A percentile compares a stretch with the other conserved stretches of the same genome.
phyloP scores from a whole-genome alignment of 2,888 invertebrate genomes.

The Xanthia icteritia region DNA sequence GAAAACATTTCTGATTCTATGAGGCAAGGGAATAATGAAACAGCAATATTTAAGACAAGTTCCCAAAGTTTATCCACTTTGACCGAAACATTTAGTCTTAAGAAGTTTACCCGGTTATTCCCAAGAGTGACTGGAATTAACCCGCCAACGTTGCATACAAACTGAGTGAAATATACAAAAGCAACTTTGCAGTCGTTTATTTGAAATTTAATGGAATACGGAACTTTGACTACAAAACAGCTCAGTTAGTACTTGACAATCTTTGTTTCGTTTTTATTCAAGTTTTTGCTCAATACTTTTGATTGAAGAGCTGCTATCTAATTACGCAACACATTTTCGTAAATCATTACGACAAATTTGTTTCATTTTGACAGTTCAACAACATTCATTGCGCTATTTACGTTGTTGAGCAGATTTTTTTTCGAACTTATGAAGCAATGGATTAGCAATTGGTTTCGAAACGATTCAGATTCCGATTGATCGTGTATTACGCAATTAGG shows the following conservation, averaged over 20 bases:
- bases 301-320: no score
- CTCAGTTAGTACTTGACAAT: constrained; percentile 19
- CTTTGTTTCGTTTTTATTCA: constrained; percentile 5
- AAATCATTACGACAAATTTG: no score
- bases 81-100: constrained; percentile 43
- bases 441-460: no score
- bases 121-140: constrained; percentile 41
- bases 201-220: constrained; percentile 43
- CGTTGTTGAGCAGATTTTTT: no score
- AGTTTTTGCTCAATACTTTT: not conserved
- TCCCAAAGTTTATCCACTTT: constrained; percentile 30
- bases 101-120: constrained; percentile 44
- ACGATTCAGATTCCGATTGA: no score
- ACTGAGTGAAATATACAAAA: constrained; percentile 48
- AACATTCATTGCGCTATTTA: no score
- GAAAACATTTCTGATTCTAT: not conserved
- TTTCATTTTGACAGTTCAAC: no score
- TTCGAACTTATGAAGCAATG: no score
- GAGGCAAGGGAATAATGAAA: constrained; percentile 8
- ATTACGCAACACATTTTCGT: no score
- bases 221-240: constrained; percentile 47
- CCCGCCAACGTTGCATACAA: constrained; percentile 44
- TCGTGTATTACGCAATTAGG: no score
- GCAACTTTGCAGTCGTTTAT: constrained; percentile 51
- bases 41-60: constrained; percentile 37